Evolutionary conservation across 2,888 invertebrate genomes (phyloP).

Genomic region (Rhamphomyia laevipes): DNA sequence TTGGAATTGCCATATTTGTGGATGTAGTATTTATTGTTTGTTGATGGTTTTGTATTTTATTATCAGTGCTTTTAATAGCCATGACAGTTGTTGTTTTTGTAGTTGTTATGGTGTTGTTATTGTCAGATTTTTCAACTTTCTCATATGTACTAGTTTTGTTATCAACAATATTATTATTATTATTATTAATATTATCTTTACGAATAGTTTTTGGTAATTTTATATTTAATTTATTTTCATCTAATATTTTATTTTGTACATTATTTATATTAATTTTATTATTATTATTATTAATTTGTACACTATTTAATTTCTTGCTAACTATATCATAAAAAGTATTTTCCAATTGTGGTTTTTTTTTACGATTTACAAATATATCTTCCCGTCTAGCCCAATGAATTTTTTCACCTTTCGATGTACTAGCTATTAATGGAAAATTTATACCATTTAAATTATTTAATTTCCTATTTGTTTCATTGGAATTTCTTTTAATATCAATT

Average conservation of each 20-base stretch:
- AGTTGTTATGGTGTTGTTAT: too few species aligned
- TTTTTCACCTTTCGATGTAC: constrained; percentile 21
- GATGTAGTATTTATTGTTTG: not conserved
- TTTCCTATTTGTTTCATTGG: not conserved
- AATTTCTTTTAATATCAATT: not conserved
- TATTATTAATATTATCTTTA: not conserved
- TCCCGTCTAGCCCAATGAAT: constrained; percentile 31
- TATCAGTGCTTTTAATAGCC: too few species aligned
- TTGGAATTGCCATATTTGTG: not conserved
- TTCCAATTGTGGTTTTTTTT: constrained; percentile 1
- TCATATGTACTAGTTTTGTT: not conserved
- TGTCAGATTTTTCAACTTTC: not conserved
- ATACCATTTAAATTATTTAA: constrained; percentile 9
- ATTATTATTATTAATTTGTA: not conserved
- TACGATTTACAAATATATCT: constrained; percentile 18
- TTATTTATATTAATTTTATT: constrained; percentile 8
- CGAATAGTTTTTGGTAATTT: not conserved
- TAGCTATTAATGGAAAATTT: constrained; percentile 20
- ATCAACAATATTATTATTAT: not conserved
- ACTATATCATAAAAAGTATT: too few species aligned
- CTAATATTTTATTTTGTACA: not conserved
- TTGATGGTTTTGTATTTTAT: constrained; percentile 2
- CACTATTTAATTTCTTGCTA: too few species aligned
- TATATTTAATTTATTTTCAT: not conserved
- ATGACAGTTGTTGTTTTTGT: too few species aligned